Evolutionary conservation across 1,140 invertebrate genomes (phyloP), one percentile per base, ranked within the genome.

Genomic region (Atta colombica): DNA sequence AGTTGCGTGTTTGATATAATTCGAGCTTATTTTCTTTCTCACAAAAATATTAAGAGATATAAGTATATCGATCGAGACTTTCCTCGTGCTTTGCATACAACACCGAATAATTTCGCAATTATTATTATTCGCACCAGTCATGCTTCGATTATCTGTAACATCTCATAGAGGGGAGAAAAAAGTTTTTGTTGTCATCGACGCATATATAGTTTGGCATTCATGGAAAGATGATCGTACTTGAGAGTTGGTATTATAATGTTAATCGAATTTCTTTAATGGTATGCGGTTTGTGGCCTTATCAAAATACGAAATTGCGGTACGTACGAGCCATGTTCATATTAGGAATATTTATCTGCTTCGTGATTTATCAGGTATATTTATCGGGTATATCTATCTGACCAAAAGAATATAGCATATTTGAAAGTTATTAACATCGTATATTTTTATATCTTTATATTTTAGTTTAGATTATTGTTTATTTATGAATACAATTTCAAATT

Each of bases 281-380:
- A 69, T 81, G 77, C 5, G 65, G 65, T 25, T 69, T 81, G 6
- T 81, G 77, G 77, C 77, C 77, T 18, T 84, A 63, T 75, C 39
- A 77, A 28, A 84, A 63, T n/a, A 82, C 69, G 10, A 72, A 84
- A 84, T 77, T 77, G 2, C 72, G 55, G 31, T 35, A 84, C 49
- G 25, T 77, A 77, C 71, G 71, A 65, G n/a, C 35, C 12, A 25
- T 61, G 12, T 10, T 49, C 31, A 61, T 77, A 21, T 61, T 35
- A 45, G 45, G 18, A 31, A 14, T 81, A 28, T 55, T 71, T 12
- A 16, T 55, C 49, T 18, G 12, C 49, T 71, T 25, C 31, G 0
- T 69, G 10, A 8, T 81, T 55, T 53, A 39, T 81, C 49, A 81
- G 77, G 65, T 81, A 69, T 5, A 55, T 12, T 49, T n/a, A n/a